Base-by-base conservation (phyloP, 2,797 vertebrate species). In the Anolis apletophallus region DNA sequence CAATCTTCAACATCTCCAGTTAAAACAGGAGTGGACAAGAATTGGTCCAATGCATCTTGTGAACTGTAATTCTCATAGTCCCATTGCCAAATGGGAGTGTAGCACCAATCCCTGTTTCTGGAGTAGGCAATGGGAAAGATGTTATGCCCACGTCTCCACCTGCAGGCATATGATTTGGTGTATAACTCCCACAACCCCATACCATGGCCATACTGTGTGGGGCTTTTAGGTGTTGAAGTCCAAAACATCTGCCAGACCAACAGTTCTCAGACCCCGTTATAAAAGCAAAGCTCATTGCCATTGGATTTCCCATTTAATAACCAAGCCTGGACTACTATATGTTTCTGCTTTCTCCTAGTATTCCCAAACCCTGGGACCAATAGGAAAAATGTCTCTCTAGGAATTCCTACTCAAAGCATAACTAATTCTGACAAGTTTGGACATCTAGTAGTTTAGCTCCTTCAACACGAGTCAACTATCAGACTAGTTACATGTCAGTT, bases 301-400 rank as follows among this genome's bases (percentile, higher is more conserved):
- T 46, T 46, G 46, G 40, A 23, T 92, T 92, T 88, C 93, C 6
- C 54, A 23, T 34, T 40, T 34, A 57, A 19, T 78, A 74, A 6
- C 68, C 11, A 88, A 86, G 78, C 90, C 23, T 86, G 83, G 91
- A 87, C 90, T 94, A 93, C 5, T 61, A 4, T 59, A 0, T 89
- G 94, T 89, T 82, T 52, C 89, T 92, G 87, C 89, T 91, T 87
- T 91, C 94, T 95, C 91, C 32, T 93, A 87, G 90, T 93, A 91
- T 92, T 90, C 85, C 34, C 71, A 90, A 87, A 95, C 89, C 90
- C 93, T 89, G 83, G 89, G 91, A 92, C 90, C 72, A 86, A 94
- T 90, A 90, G 92, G 89, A 89, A 92, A 89, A 93, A 90, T 93
- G 94, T 94, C 96, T 95, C 95, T 96, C 94, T 94, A 95, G 94